Percentiles rank a stretch among this genome's conserved stretches.
Evolutionary conservation across 2,113 vertebrate species (phyloP).

Genomic region (Bujurquina vittata): DNA sequence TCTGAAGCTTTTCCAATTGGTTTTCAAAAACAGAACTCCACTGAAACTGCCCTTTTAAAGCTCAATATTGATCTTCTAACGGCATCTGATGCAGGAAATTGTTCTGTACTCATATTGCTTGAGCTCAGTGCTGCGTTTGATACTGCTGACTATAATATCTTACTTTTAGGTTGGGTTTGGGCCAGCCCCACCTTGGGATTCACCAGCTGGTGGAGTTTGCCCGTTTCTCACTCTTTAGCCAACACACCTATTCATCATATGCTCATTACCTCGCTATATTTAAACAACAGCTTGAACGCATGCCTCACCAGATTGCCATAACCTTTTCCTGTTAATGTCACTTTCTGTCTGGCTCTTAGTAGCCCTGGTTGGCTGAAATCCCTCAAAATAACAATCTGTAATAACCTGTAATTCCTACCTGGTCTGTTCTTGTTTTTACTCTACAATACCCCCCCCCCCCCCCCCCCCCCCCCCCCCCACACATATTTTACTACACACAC

Average conservation of each 20-base stretch:
- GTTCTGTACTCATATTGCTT: too few relatives aligned
- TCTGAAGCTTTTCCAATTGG: too few relatives aligned
- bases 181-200: background rate
- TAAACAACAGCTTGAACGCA: background rate
- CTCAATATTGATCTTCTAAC: too few relatives aligned
- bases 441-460: too few relatives aligned
- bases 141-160: too few relatives aligned
- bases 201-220: background rate
- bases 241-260: background rate
- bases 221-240: background rate
- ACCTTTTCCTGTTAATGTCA: background rate
- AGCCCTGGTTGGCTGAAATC: accelerated
- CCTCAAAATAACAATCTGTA: background rate
- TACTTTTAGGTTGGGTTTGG: accelerated
- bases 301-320: background rate
- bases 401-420: background rate
- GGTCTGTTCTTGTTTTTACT: background rate
- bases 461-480: too few relatives aligned
- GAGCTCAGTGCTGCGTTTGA: too few relatives aligned
- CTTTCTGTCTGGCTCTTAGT: background rate
- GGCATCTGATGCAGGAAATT: too few relatives aligned
- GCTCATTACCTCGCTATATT: background rate
- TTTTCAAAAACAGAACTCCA: too few relatives aligned
- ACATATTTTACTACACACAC: too few relatives aligned
- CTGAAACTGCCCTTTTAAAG: too few relatives aligned